phyloP scores from a whole-genome alignment of 1,140 invertebrate species.

The Caenorhabditis briggsae region DNA sequence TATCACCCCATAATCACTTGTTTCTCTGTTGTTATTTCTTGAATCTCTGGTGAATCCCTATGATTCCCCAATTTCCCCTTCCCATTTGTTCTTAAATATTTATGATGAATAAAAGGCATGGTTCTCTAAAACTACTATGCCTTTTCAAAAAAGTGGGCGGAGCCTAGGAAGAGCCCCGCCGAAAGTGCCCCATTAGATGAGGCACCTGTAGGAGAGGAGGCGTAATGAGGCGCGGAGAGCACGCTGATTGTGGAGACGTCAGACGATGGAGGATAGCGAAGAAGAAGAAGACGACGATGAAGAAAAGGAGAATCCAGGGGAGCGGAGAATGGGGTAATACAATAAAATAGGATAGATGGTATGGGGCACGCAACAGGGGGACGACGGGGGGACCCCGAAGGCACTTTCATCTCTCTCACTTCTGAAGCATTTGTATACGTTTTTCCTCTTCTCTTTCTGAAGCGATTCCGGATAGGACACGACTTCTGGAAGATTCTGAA shows the following conservation, averaged over 20 bases:
- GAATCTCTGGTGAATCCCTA: background rate
- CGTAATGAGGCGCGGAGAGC: constrained; percentile 45
- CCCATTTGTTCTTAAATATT: constrained; percentile 16
- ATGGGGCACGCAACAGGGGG: constrained; percentile 11
- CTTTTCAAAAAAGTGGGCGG: background rate
- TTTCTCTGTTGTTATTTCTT: constrained; percentile 21
- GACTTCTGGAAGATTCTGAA: background rate
- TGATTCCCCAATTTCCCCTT: background rate
- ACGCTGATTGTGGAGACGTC: constrained; percentile 44
- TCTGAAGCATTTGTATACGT: background rate
- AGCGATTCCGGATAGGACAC: background rate
- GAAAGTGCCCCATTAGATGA: constrained; percentile 37
- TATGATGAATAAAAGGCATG: constrained; percentile 45
- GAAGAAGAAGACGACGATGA: constrained; percentile 10
- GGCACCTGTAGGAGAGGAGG: constrained; percentile 42
- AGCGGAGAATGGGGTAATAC: constrained; percentile 17
- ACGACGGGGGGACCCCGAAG: background rate
- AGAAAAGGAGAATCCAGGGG: too few species aligned
- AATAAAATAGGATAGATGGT: constrained; percentile 56
- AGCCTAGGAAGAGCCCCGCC: background rate
- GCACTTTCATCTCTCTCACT: background rate
- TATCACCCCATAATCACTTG: background rate
- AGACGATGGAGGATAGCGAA: background rate
- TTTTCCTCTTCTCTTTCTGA: too few species aligned
- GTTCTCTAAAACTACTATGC: background rate